These are phyloP conservation scores for Plectropomus leopardus DNA, from an alignment of 2,113 vertebrate genomes.

Conservation along the genomic window DNA sequence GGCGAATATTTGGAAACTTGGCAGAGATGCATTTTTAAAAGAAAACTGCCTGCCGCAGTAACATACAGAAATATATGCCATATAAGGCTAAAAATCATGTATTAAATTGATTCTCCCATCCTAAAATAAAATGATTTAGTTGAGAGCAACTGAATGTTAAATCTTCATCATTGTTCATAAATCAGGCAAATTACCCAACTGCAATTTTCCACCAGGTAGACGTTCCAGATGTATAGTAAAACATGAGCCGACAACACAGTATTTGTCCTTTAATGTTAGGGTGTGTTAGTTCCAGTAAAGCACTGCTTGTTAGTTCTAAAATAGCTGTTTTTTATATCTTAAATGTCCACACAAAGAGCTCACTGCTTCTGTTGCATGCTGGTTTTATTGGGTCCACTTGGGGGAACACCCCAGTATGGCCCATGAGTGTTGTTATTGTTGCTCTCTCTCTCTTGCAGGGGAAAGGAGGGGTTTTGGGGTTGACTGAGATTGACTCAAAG, in stretches of 20 bases:
- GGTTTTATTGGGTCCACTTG: slow-evolving; percentile 40
- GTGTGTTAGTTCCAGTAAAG: slow-evolving; percentile 30
- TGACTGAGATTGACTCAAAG: background rate
- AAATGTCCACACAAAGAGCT: slow-evolving; percentile 28
- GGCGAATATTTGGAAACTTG: slow-evolving; percentile 20
- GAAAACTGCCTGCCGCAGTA: background rate
- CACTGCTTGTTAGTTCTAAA: slow-evolving; percentile 21
- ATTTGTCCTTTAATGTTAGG: slow-evolving; percentile 38
- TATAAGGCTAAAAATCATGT: background rate
- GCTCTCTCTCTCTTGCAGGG: background rate
- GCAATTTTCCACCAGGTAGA: background rate
- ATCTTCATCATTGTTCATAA: background rate
- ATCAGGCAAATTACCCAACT: background rate
- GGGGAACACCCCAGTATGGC: slow-evolving; percentile 24
- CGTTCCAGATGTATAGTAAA: slow-evolving; percentile 29
- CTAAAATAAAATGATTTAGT: too few relatives aligned
- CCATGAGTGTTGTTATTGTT: slow-evolving; percentile 22
- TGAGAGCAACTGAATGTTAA: background rate
- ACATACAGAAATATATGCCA: background rate
- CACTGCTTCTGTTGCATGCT: slow-evolving; percentile 2
- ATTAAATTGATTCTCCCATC: too few relatives aligned
- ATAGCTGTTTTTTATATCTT: slow-evolving; percentile 9
- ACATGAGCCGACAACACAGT: slow-evolving; percentile 7
- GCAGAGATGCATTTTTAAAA: slow-evolving; percentile 23
- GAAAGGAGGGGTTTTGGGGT: background rate